Percentiles rank a stretch among this genome's conserved stretches.
Evolutionary conservation across 2,113 vertebrate species (phyloP).

Genomic region (Myrmophylax atrothorax): DNA sequence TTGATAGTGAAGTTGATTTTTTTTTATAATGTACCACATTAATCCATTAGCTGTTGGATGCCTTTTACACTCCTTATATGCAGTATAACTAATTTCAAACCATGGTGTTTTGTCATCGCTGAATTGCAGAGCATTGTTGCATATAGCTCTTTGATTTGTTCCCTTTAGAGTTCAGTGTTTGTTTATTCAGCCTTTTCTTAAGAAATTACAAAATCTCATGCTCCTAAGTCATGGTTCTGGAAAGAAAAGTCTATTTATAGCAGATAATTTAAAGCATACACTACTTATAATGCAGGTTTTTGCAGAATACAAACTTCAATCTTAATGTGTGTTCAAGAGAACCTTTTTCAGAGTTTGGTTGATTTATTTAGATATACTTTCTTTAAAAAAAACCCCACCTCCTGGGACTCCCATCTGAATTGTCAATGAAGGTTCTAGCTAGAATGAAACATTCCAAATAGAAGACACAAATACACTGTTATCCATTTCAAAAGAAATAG

Average conservation of each 20-base stretch:
- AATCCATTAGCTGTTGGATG: background rate
- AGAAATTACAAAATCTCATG: background rate
- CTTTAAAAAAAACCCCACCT: rapidly evolving
- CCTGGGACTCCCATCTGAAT: background rate
- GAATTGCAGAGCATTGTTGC: background rate
- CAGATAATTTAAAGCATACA: background rate
- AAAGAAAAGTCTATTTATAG: background rate
- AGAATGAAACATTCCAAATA: background rate
- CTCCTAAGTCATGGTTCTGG: background rate
- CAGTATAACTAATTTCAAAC: background rate
- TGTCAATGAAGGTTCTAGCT: background rate
- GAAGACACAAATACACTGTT: background rate
- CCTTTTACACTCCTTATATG: background rate
- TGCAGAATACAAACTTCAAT: background rate
- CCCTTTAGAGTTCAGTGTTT: background rate
- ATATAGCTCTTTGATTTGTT: background rate
- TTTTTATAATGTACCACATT: background rate
- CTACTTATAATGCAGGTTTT: background rate
- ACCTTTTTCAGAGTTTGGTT: background rate
- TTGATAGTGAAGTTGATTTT: background rate
- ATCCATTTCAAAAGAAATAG: background rate
- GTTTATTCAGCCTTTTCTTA: background rate
- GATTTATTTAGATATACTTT: background rate
- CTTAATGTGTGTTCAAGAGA: background rate
- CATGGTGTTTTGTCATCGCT: background rate